Base-by-base conservation (phyloP, 2,888 invertebrate genomes). In the Ditylenchus weischeri region DNA sequence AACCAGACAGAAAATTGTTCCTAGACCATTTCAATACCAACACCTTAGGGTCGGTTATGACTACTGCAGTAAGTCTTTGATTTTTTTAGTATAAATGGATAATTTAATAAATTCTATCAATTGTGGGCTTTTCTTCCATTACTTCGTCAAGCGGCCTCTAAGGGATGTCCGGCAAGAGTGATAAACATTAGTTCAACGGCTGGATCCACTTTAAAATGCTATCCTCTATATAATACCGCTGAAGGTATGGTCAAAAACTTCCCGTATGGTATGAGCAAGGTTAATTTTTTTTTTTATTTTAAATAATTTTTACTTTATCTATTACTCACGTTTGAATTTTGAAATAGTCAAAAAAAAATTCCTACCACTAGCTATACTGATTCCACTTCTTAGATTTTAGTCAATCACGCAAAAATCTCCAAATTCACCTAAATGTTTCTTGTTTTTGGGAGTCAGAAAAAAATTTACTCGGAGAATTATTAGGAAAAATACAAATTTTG, bases 251-350 rank as follows among this genome's bases (percentile, higher is more conserved):
- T 54, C 54, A 54, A 54, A 29, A 54, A 54, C 54, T 54, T 54
- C n/a, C 54, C 54, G 1, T 64, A 64, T 62, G 62, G 65, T 29
- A 62, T 62, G 29, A 64, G 64, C 43, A 64, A 64, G 61, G 65
- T 62, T 35, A 2, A 29, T 1, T 29, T 13, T 8, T 7, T 4
- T 6, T 65, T 68, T 65, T n/a, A n/a, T 35, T 15, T 10, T 19
- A 11, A 15, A 11, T 62, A 38, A 38, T 38, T 6, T 43, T 1
- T 43, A 29, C 2, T 29, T 29, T 29, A 5, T 29, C 29, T 29
- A 29, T 29, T 29, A 5, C 2, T 5, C 29, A 29, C 29, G 2
- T 29, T 29, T 29, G n/a, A n/a, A n/a, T n/a, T n/a, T n/a, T n/a
- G n/a, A n/a, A n/a, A n/a, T n/a, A n/a, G n/a, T n/a, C n/a, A n/a